A percentile compares a stretch with the other conserved stretches of the same genome.
These are phyloP conservation scores for Chaenodraco wilsoni DNA, from an alignment of 2,797 vertebrate genomes.

Conservation along the genomic window DNA sequence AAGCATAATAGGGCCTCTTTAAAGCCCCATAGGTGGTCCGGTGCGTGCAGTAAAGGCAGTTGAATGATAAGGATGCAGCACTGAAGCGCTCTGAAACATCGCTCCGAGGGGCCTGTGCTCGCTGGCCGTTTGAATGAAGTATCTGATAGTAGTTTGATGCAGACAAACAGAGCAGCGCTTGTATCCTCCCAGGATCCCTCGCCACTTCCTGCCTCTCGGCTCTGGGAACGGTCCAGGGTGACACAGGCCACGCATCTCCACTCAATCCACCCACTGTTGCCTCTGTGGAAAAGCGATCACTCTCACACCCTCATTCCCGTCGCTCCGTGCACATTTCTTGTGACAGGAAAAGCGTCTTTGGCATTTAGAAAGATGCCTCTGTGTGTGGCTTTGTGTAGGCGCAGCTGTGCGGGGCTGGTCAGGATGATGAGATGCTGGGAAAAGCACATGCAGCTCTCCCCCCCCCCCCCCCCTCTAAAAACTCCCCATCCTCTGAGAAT, in stretches of 20 bases:
- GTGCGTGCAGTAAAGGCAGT: constrained; percentile 13
- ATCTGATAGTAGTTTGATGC: constrained; percentile 74
- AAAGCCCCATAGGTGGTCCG: constrained; percentile 27
- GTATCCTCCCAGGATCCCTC: constrained; percentile 73
- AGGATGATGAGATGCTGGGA: constrained; percentile 67
- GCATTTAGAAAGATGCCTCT: constrained; percentile 74
- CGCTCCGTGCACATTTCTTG: constrained; percentile 48
- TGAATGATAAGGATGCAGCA: constrained; percentile 49
- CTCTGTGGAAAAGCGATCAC: constrained; percentile 63
- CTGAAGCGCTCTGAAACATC: constrained; percentile 38
- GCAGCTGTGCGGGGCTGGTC: constrained; percentile 73
- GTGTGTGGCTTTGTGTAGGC: constrained; percentile 72
- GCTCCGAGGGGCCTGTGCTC: constrained; percentile 47
- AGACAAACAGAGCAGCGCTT: constrained; percentile 80
- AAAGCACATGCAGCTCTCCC: constrained; percentile 30
- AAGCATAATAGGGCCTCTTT: too few species aligned
- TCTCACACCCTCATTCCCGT: constrained; percentile 65
- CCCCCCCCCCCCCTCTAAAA: constrained; percentile 2
- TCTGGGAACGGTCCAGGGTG: constrained; percentile 78
- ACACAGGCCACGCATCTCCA: constrained; percentile 80
- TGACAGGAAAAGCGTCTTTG: constrained; percentile 77
- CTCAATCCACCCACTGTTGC: constrained; percentile 85
- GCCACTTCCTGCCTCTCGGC: constrained; percentile 82
- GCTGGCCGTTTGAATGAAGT: constrained; percentile 75
- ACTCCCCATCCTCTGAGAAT: constrained; percentile 46